Evolutionary conservation across 2,888 invertebrate genomes (phyloP).

Genomic region (Teleogryllus oceanicus): DNA sequence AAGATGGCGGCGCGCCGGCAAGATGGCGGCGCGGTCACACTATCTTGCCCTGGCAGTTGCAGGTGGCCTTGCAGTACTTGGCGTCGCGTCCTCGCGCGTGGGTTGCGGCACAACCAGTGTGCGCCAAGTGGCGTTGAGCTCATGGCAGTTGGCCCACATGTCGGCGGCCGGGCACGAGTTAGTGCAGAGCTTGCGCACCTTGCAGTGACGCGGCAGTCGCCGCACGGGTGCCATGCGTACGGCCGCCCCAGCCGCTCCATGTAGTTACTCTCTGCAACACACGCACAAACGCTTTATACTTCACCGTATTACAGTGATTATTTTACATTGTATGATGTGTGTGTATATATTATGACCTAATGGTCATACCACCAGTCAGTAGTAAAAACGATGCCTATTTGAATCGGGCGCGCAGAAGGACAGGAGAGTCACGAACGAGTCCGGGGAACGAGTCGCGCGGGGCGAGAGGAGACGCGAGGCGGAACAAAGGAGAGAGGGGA

Average conservation of each 20-base stretch:
- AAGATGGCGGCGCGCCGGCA: background rate
- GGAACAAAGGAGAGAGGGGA: too few species aligned
- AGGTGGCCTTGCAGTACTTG: conserved; percentile 68
- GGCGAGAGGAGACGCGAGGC: too few species aligned
- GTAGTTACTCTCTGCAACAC: conserved; percentile 65
- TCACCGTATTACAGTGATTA: background rate
- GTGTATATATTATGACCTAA: too few species aligned
- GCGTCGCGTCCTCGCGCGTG: conserved; percentile 54
- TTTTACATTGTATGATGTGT: background rate
- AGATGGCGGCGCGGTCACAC: conserved; percentile 31
- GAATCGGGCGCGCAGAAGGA: too few species aligned
- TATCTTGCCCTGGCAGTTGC: conserved; percentile 61
- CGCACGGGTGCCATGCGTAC: conserved; percentile 63
- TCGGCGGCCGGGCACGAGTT: conserved; percentile 68
- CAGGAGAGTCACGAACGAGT: too few species aligned
- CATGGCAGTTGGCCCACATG: conserved; percentile 68
- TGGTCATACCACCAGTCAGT: too few species aligned
- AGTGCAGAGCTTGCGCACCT: conserved; percentile 64
- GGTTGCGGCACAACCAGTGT: conserved; percentile 59
- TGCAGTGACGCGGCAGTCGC: conserved; percentile 62
- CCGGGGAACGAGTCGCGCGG: too few species aligned
- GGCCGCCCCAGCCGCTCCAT: conserved; percentile 61
- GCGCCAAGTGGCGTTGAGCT: conserved; percentile 58
- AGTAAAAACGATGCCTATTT: too few species aligned
- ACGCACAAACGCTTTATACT: background rate